phyloP scores from a whole-genome alignment of 1,140 invertebrate species.

The Lordiphosa mommai region DNA sequence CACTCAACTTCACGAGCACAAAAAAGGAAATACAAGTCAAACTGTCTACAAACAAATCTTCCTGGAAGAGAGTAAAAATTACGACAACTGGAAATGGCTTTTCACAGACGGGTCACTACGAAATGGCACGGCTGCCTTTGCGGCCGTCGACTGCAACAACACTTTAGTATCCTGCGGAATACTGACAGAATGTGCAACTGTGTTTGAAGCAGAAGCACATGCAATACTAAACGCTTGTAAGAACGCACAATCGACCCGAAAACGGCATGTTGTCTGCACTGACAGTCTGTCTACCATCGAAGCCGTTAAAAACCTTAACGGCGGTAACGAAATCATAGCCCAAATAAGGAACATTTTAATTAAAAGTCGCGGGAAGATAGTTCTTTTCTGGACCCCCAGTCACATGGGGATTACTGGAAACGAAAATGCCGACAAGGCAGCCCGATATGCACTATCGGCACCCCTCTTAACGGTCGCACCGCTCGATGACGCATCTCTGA shows the following conservation, averaged over 20 bases:
- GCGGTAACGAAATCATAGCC: too few relatives aligned
- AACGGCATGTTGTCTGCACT: not conserved
- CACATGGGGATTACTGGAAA: not conserved
- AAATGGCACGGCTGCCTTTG: constrained; percentile 1
- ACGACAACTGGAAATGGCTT: too few relatives aligned
- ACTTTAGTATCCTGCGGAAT: too few relatives aligned
- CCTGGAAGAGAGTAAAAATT: not conserved
- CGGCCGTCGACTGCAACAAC: not conserved
- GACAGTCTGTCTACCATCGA: not conserved
- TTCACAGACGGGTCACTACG: constrained; percentile 1
- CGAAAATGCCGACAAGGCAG: not conserved
- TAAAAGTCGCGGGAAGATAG: too few relatives aligned
- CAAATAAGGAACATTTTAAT: too few relatives aligned
- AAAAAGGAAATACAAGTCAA: not conserved
- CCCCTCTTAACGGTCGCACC: too few relatives aligned
- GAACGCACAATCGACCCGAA: not conserved
- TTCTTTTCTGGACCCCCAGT: too few relatives aligned
- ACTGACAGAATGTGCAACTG: too few relatives aligned
- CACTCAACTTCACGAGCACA: not conserved
- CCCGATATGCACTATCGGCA: too few relatives aligned
- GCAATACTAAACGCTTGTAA: too few relatives aligned
- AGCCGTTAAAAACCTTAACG: not conserved
- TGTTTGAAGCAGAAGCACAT: too few relatives aligned
- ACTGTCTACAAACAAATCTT: not conserved
- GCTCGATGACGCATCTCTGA: too few relatives aligned